Base-by-base conservation (phyloP, 2,113 vertebrate genomes). In the Vulpes lagopus region DNA sequence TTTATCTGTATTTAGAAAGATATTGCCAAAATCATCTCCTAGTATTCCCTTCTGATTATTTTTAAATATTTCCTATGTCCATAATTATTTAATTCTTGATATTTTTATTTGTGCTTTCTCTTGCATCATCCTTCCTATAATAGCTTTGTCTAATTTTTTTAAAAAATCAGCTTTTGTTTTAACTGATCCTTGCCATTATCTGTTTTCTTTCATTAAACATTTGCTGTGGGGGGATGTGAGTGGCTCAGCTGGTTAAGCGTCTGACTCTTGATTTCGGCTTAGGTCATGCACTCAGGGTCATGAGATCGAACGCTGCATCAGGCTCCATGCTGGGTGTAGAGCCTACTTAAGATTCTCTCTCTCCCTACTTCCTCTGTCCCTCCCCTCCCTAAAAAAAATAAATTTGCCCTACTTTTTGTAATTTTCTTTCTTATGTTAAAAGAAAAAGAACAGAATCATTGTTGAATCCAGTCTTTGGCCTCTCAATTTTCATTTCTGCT, bases 161-260 rank as follows among this genome's bases (percentile, higher is more conserved):
- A 53, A 14, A 60, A 53, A 64, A 43, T n/a, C 5, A 79, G 71
- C 20, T 93, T 78, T 57, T 57, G 83, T 49, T 92, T 90, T 80
- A 90, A 76, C 51, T 25, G 43, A 74, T 65, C 17, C 53, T 81
- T 87, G 38, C 7, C 23, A n/a, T 59, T 95, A 71, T 12, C 69
- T 71, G 62, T 53, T 91, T 96, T 59, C 57, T 59, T 74, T 71
- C 76, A 84, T 93, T 49, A 81, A 95, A 92, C 82, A 89, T 78
- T 38, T 81, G 30, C 14, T 65, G n/a, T 71, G 49, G 16, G 67
- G 67, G 67, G 8, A n/a, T 4, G 3, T 69, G 32, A 16, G 65
- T 69, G 32, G 65, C 32, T 69, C 67, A 35, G 67, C 17, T 35
- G 8, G 8, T 69, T 69, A 35, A 69, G 67, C 8, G 0, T 69